Conservation (phyloP, 2,888 invertebrate genomes). For the Xestobium rufovillosum region DNA sequence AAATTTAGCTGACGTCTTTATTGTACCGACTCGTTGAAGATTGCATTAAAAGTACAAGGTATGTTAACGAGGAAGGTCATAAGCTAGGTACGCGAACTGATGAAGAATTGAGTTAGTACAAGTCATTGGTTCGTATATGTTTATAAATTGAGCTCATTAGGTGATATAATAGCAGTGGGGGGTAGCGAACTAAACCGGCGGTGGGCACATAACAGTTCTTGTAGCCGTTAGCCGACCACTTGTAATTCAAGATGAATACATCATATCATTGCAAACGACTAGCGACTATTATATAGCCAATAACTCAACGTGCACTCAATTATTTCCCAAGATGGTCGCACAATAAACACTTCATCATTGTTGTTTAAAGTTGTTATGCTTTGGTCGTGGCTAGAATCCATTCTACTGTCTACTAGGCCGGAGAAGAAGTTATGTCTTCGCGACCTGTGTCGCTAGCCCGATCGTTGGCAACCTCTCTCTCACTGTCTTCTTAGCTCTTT, state of each 20-base stretch:
- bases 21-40: too few relatives aligned
- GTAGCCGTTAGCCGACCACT: conserved; percentile 8
- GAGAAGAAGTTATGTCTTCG: conserved; percentile 37
- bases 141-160: conserved; percentile 18
- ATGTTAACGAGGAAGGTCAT: too few relatives aligned
- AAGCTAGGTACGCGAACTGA: conserved; percentile 17
- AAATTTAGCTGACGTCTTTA: too few relatives aligned
- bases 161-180: conserved; percentile 15
- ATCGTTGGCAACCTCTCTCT: too few relatives aligned
- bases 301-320: conserved; percentile 21
- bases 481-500: too few relatives aligned
- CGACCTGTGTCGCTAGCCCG: conserved; percentile 32
- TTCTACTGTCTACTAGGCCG: conserved; percentile 37
- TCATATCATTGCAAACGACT: conserved; percentile 17
- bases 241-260: conserved; percentile 18
- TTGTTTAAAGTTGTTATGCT: conserved; percentile 29
- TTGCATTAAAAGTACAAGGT: too few relatives aligned
- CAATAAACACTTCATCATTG: conserved; percentile 30
- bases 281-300: conserved; percentile 16
- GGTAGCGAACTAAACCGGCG: too few relatives aligned
- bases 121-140: conserved; percentile 14
- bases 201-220: conserved; percentile 9
- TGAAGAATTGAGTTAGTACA: conserved; percentile 17
- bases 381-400: conserved; percentile 38
- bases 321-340: conserved; percentile 23